Base-by-base conservation (phyloP, 2,113 vertebrate genomes). In the Hippocampus mohnikei region DNA sequence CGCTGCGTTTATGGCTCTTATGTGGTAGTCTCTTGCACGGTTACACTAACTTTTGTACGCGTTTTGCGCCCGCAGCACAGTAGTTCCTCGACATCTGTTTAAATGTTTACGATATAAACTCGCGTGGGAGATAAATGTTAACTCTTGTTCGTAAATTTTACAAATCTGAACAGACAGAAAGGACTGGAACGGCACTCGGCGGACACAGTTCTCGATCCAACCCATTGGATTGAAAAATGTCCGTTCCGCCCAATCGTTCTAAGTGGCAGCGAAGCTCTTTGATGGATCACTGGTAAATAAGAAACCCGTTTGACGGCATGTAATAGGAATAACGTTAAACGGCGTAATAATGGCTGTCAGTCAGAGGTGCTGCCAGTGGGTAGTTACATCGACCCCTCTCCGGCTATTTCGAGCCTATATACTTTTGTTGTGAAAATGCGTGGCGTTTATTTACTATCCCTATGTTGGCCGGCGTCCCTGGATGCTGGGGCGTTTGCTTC, bases 401-500 rank as follows among this genome's bases (percentile, higher is more conserved):
- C 62, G 67, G 70, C 75, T 87, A 88, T 87, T 87, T 79, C 70
- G 76, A 79, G 82, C 85, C 71, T 76, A 62, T 75, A 77, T 73
- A 65, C 73, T 81, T 84, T 71, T 75, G 84, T 85, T 85, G 80
- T 76, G 79, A 77, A 77, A 60, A 83, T 85, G 74, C 66, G 63
- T 48, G 71, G 72, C 79, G 83, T 87, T 84, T 88, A 81, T 86
- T 87, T 86, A 85, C 82, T 72, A 81, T 87, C 81, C 79, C 82
- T 77, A 78, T 74, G 82, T 66, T 81, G 86, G 84, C 84, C 71
- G 77, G 79, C 79, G 63, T 68, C 65, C 77, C 75, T 27, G 77
- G 74, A 87, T 86, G 86, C 86, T 86, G 68, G 5, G 80, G 79
- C 61, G 79, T 82, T 87, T 70, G 79, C 84, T 89, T 89, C 85